Conservation (phyloP, 2,113 vertebrate genomes). For the Rhabdornis inornatus region DNA sequence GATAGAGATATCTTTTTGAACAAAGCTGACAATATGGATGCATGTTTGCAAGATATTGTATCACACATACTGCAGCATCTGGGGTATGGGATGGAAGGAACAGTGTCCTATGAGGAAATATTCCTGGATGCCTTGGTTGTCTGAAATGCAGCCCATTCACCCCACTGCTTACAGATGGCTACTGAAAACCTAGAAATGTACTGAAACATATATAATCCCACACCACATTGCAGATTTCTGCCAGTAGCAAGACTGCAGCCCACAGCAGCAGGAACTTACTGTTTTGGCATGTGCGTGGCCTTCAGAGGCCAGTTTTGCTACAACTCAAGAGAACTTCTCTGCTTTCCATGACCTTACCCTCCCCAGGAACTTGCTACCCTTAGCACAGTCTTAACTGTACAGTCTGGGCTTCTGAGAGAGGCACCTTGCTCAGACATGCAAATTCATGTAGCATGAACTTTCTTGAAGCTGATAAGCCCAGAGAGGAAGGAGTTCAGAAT, state of each 20-base stretch:
- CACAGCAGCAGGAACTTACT: neutral
- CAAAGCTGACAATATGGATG: neutral
- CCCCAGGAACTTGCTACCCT: neutral
- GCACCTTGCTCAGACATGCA: neutral
- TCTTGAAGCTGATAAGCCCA: neutral
- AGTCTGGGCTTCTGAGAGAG: neutral
- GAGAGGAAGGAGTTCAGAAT: neutral
- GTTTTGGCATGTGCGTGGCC: neutral
- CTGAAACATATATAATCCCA: neutral
- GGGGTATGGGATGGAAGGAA: neutral
- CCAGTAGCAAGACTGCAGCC: neutral
- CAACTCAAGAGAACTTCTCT: neutral
- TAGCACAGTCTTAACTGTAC: neutral
- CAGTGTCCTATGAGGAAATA: neutral
- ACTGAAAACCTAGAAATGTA: conserved; percentile 6
- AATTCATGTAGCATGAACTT: neutral
- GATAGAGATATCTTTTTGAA: neutral
- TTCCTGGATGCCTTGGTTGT: neutral
- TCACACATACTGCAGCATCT: conserved; percentile 10
- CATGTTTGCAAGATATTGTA: neutral
- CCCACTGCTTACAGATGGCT: conserved; percentile 47
- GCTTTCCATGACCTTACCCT: neutral
- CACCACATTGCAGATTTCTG: neutral
- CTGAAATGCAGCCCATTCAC: conserved; percentile 48
- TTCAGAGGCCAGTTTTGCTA: conserved; percentile 26